Evolutionary conservation across 2,113 vertebrate genomes (phyloP).

Genomic region (Podiceps cristatus): DNA sequence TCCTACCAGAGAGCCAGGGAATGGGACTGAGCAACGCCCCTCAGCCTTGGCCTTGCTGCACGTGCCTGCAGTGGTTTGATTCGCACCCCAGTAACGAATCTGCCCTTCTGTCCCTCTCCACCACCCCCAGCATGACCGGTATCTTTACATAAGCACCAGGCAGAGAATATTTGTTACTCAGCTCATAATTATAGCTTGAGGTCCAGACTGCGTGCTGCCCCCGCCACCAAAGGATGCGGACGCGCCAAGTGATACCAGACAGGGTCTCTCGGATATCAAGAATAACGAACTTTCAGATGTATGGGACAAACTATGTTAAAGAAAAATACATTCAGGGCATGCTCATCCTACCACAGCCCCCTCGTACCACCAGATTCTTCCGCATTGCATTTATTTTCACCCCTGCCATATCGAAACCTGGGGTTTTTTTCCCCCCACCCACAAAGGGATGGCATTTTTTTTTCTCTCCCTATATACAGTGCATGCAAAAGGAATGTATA

Average conservation of each 20-base stretch:
- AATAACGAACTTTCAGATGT: neutral
- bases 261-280: neutral
- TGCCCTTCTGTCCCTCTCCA: neutral
- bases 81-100: neutral
- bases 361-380: neutral
- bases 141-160: neutral
- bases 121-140: neutral
- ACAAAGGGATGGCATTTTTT: neutral
- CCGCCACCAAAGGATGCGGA: neutral
- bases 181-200: neutral
- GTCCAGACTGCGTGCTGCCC: neutral
- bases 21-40: neutral
- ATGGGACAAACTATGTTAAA: neutral
- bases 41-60: neutral
- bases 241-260: accelerated
- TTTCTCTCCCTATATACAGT: neutral
- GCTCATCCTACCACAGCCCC: neutral
- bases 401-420: neutral
- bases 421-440: no score
- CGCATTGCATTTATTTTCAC: accelerated
- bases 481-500: neutral
- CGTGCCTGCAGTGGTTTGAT: neutral
- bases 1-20: neutral
- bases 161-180: neutral
- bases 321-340: neutral